Evolutionary conservation across 2,113 vertebrate genomes (phyloP).

Genomic region (Chitala chitala): DNA sequence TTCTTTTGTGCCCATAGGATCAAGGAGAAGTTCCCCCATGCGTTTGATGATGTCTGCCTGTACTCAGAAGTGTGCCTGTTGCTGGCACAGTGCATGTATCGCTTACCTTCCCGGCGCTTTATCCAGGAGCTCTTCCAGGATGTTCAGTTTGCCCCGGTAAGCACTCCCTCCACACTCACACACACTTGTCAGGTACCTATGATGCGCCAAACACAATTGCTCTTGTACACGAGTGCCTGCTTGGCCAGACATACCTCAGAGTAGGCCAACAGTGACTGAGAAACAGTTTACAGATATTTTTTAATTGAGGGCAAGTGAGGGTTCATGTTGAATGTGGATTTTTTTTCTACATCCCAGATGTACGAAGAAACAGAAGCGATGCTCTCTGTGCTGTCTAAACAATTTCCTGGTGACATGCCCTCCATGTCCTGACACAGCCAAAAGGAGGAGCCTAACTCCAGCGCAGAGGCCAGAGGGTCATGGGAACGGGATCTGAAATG

Average conservation of each 20-base stretch:
- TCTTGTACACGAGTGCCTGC: background rate
- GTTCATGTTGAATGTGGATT: background rate
- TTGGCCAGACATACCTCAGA: too few species aligned
- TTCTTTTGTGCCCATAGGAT: conserved; percentile 56
- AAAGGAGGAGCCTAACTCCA: too few species aligned
- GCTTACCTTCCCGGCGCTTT: conserved; percentile 74
- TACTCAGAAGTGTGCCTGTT: conserved; percentile 81
- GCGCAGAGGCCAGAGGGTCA: too few species aligned
- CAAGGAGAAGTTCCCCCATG: conserved; percentile 80
- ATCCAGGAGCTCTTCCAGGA: conserved; percentile 84
- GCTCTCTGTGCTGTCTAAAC: conserved; percentile 57
- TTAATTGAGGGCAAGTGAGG: background rate
- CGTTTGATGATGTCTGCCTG: conserved; percentile 80
- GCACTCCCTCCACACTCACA: background rate
- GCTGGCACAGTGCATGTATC: conserved; percentile 75
- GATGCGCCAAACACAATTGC: background rate
- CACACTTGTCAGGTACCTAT: background rate
- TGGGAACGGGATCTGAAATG: too few species aligned
- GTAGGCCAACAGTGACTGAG: background rate
- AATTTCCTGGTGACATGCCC: conserved; percentile 39
- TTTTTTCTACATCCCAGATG: conserved; percentile 17
- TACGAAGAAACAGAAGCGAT: conserved; percentile 42
- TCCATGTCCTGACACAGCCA: background rate
- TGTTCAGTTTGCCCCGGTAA: conserved; percentile 77
- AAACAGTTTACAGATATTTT: too few species aligned